These are phyloP conservation scores for Labeo rohita DNA, from an alignment of 2,113 vertebrate genomes.

Conservation along the genomic window DNA sequence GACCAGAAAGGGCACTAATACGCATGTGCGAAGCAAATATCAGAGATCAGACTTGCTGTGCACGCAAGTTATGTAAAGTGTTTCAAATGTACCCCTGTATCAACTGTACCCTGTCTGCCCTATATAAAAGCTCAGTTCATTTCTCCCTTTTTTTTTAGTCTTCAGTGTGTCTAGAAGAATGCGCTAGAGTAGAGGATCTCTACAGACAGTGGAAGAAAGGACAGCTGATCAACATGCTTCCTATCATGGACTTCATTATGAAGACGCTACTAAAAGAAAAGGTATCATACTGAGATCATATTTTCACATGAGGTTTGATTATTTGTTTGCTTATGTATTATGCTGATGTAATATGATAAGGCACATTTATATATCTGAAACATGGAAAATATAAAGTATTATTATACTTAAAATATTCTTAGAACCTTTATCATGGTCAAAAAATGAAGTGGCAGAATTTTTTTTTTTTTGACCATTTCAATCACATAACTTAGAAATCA, in stretches of 20 bases:
- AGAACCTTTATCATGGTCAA: neutral
- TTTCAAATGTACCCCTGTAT: too few relatives aligned
- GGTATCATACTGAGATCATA: neutral
- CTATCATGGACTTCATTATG: constrained; percentile 50
- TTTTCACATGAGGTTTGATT: neutral
- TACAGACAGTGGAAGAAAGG: constrained; percentile 46
- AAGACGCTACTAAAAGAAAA: constrained; percentile 33
- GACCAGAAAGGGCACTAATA: too few relatives aligned
- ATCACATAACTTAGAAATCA: too few relatives aligned
- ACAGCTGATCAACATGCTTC: constrained; percentile 46
- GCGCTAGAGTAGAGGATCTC: constrained; percentile 30
- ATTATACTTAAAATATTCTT: neutral
- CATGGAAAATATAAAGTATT: neutral
- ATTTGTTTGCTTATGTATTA: neutral
- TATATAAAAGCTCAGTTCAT: too few relatives aligned
- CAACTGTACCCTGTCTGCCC: too few relatives aligned
- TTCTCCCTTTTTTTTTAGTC: neutral
- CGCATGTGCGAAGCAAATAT: too few relatives aligned
- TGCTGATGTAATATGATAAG: too few relatives aligned
- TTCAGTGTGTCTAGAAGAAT: constrained; percentile 25
- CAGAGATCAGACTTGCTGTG: too few relatives aligned
- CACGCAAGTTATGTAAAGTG: too few relatives aligned
- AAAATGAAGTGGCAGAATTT: too few relatives aligned
- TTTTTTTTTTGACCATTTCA: too few relatives aligned
- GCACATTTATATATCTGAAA: neutral